Conservation (phyloP, 2,113 vertebrate genomes). For the Vulpes ferrilata region DNA sequence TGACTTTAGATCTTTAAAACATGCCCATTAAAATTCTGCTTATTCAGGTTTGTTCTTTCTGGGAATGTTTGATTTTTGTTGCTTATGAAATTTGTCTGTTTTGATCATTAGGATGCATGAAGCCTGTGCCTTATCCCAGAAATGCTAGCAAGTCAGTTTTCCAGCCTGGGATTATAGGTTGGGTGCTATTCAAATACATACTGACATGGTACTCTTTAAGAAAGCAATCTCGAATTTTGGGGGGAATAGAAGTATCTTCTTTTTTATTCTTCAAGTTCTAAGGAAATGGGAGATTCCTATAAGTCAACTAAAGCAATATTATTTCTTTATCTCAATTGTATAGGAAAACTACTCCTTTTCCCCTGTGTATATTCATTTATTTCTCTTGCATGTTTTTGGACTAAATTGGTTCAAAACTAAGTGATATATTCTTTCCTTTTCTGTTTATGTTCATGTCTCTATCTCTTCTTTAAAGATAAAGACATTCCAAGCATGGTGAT, state of each 20-base stretch:
- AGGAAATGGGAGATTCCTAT: not conserved
- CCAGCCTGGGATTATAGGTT: constrained; percentile 53
- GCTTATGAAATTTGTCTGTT: constrained; percentile 75
- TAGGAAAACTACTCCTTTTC: not conserved
- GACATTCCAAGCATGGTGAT: not conserved
- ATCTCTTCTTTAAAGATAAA: constrained; percentile 28
- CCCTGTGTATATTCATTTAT: not conserved
- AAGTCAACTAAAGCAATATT: constrained; percentile 19
- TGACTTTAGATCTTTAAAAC: constrained; percentile 70
- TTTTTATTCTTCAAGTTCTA: constrained; percentile 37
- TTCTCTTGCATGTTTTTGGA: constrained; percentile 33
- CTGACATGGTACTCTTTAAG: constrained; percentile 45
- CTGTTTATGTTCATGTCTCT: constrained; percentile 20
- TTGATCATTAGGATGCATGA: constrained; percentile 75
- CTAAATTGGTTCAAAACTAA: not conserved
- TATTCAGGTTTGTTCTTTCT: constrained; percentile 63
- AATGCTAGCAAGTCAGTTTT: constrained; percentile 45
- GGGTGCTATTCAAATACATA: constrained; percentile 39
- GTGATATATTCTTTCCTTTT: not conserved
- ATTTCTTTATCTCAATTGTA: not conserved
- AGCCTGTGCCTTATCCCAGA: constrained; percentile 43
- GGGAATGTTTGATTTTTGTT: constrained; percentile 78
- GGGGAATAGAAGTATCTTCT: not conserved
- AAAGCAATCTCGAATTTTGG: constrained; percentile 55
- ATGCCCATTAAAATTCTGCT: constrained; percentile 59